phyloP scores from a whole-genome alignment of 2,797 vertebrate genomes.

The Arnoldichthys spilopterus region DNA sequence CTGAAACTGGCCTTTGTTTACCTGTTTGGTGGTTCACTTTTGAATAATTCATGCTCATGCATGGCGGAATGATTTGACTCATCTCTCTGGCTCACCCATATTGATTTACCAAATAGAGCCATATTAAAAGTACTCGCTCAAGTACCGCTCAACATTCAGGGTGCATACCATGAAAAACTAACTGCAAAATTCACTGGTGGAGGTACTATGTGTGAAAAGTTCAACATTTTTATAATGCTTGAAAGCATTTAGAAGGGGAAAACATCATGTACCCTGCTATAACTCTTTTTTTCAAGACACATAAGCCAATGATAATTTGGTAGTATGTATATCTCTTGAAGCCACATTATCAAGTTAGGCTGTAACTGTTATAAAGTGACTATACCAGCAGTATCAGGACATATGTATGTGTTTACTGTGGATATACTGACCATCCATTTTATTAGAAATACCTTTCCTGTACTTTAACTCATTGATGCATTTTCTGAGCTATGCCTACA shows the following conservation, averaged over 20 bases:
- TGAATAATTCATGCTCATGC: conserved; percentile 57
- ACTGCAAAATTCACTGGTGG: conserved; percentile 16
- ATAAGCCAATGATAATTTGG: background rate
- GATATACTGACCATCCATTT: background rate
- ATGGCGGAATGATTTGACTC: conserved; percentile 49
- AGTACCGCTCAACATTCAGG: conserved; percentile 34
- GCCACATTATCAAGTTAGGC: background rate
- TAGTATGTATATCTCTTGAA: background rate
- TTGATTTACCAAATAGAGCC: conserved; percentile 51
- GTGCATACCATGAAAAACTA: background rate
- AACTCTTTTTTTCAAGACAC: background rate
- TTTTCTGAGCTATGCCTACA: background rate
- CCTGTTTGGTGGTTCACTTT: conserved; percentile 40
- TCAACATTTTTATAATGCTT: background rate
- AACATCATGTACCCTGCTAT: background rate
- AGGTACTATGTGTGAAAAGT: conserved; percentile 22
- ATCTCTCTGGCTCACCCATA: conserved; percentile 27
- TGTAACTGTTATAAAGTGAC: background rate
- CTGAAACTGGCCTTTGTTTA: conserved; percentile 49
- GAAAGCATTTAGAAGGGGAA: background rate
- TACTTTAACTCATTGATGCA: background rate
- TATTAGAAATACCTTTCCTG: background rate
- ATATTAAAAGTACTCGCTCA: conserved; percentile 29
- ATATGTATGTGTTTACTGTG: too few relatives aligned
- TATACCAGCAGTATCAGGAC: conserved; percentile 1